Evolutionary conservation across 2,113 vertebrate species (phyloP), one percentile per base, ranked within the genome.

Genomic region (Uria lomvia): DNA sequence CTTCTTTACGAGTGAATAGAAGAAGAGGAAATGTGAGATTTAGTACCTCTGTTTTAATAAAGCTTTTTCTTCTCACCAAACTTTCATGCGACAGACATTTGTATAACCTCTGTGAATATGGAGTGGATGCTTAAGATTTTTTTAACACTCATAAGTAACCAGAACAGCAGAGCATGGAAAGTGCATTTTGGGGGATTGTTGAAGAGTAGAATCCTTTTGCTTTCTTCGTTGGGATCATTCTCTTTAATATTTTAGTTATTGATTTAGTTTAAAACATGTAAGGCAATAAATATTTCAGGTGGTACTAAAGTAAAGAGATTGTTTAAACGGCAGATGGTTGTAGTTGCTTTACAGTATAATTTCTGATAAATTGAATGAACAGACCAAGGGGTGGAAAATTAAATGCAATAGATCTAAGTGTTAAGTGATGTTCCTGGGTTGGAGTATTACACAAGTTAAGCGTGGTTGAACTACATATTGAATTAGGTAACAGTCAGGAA

Each of bases 231-330:
- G 58, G 26, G 14, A 59, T 78, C 8, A 12, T 85, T 89, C 40
- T 70, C 50, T 89, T 89, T 43, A 52, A 55, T 82, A 75, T 93
- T 94, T 87, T 66, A 96, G 94, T 94, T 92, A 92, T 82, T 91
- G 72, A 81, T 95, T 82, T 73, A 15, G 8, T 73, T 94, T 92
- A 91, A 90, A 88, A 78, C 27, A 58, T 36, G 52, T 43, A 55
- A 70, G 27, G 17, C 43, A 77, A 85, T 94, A 94, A 93, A 89
- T 96, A 95, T 95, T 97, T 96, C 63, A 94, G 58, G 66, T 42
- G 58, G n/a, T 66, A 60, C 68, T 65, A 26, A 85, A 88, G 45
- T 42, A 65, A 83, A 90, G 47, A 86, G 45, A 56, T 34, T 24
- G 34, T 73, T 92, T 94, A 90, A 90, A 50, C 2, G 29, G 40